These are phyloP conservation scores for Leptinotarsa peninsularis DNA, from an alignment of 2,888 invertebrate species.

Conservation along the genomic window DNA sequence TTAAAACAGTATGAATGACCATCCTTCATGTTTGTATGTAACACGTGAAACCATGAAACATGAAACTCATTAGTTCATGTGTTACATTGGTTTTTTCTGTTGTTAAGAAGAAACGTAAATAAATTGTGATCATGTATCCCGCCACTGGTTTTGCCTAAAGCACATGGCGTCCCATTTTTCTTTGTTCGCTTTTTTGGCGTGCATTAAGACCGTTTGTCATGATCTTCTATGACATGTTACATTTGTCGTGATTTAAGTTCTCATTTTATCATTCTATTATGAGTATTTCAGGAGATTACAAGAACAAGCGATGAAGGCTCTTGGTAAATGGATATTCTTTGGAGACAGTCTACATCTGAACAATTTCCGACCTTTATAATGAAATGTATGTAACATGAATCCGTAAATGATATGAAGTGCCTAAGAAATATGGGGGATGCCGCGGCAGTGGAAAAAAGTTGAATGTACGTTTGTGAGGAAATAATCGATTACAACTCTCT, in stretches of 20 bases:
- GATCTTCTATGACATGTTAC: slow-evolving; percentile 27
- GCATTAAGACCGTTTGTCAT: slow-evolving; percentile 33
- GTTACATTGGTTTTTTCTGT: no score
- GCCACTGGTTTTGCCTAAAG: slow-evolving; percentile 12
- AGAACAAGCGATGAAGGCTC: slow-evolving; percentile 12
- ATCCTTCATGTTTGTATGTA: no score
- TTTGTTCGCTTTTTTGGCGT: slow-evolving; percentile 25
- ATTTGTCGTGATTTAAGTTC: slow-evolving; percentile 27
- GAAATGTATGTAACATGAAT: slow-evolving; percentile 3
- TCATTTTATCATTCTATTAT: slow-evolving; percentile 26
- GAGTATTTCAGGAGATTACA: slow-evolving; percentile 1
- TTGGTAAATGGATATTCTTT: slow-evolving; percentile 22
- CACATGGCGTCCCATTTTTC: slow-evolving; percentile 33
- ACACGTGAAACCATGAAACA: no score
- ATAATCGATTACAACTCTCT: no score
- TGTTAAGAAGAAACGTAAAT: no score
- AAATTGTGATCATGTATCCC: neutral
- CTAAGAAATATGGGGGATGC: neutral
- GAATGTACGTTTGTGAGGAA: no score
- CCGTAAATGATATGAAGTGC: neutral
- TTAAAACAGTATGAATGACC: no score
- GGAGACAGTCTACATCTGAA: slow-evolving; percentile 7
- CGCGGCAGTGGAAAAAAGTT: neutral
- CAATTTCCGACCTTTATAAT: slow-evolving; percentile 2
- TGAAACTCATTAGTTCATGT: no score